Percentiles rank a stretch among this genome's conserved stretches.
Evolutionary conservation across 1,140 invertebrate species (phyloP).

Genomic region (Arion vulgaris): DNA sequence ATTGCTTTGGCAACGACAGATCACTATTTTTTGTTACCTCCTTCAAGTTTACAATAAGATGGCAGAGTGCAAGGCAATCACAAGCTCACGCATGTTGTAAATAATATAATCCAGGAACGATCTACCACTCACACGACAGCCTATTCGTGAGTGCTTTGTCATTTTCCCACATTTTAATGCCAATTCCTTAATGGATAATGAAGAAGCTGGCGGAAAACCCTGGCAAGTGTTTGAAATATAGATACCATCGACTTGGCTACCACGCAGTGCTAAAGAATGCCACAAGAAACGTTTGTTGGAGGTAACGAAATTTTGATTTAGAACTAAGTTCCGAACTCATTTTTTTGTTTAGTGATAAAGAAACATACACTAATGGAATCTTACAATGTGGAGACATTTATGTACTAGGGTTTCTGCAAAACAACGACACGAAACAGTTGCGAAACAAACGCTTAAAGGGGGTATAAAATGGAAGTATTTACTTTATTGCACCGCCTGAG

Average conservation of each 20-base stretch:
- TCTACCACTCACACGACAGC: not conserved
- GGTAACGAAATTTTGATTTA: not conserved
- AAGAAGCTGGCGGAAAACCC: not conserved
- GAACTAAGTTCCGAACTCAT: too few relatives aligned
- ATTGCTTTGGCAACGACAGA: not conserved
- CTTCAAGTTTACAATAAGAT: not conserved
- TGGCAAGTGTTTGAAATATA: not conserved
- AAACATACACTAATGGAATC: too few relatives aligned
- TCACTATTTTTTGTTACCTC: not conserved
- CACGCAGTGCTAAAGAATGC: not conserved
- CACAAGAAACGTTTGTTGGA: not conserved
- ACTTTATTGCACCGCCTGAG: too few relatives aligned
- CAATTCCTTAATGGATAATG: constrained; percentile 8
- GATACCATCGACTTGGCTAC: not conserved
- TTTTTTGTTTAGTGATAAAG: too few relatives aligned
- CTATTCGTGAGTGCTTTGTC: not conserved
- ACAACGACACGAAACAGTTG: too few relatives aligned
- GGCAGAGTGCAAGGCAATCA: not conserved
- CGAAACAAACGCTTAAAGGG: too few relatives aligned
- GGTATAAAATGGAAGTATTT: too few relatives aligned
- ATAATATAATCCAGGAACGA: not conserved
- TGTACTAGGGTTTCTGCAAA: too few relatives aligned
- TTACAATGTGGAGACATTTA: too few relatives aligned
- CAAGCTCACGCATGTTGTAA: not conserved
- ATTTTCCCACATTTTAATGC: not conserved